These are phyloP conservation scores for Oxytorus armatus DNA, from an alignment of 2,888 invertebrate genomes.

Conservation along the genomic window DNA sequence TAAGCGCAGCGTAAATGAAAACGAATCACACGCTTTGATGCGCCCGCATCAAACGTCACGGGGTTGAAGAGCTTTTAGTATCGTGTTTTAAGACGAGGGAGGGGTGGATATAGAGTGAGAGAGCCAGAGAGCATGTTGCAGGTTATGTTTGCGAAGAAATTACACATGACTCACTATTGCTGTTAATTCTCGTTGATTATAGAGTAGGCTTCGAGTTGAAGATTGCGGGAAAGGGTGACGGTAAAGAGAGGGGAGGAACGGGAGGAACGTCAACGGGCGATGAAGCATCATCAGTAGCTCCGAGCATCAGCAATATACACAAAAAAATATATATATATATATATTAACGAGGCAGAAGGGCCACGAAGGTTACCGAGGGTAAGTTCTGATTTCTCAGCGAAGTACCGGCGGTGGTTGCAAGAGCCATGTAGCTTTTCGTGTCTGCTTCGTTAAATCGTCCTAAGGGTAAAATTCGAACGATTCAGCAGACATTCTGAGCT, in stretches of 20 bases:
- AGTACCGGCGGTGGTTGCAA: constrained; percentile 14
- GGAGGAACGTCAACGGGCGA: constrained; percentile 21
- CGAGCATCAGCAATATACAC: too few relatives aligned
- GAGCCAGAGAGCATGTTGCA: constrained; percentile 21
- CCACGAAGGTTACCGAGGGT: constrained; percentile 58
- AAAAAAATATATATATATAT: too few relatives aligned
- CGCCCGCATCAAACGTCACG: constrained; percentile 29
- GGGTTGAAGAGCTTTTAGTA: constrained; percentile 28
- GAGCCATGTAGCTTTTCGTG: constrained; percentile 40
- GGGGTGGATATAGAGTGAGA: background rate
- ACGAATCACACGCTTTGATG: constrained; percentile 38
- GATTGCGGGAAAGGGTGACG: background rate
- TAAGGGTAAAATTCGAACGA: constrained; percentile 64
- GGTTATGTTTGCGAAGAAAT: constrained; percentile 60
- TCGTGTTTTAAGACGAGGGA: constrained; percentile 20
- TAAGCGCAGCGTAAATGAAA: constrained; percentile 28
- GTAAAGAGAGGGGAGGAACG: constrained; percentile 23
- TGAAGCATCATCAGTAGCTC: constrained; percentile 33
- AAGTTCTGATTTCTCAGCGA: constrained; percentile 56
- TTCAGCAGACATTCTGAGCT: constrained; percentile 50
- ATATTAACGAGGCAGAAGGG: background rate
- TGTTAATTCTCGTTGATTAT: constrained; percentile 46
- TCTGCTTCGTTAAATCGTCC: constrained; percentile 63
- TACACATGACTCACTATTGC: constrained; percentile 62
- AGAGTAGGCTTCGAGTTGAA: constrained; percentile 1